Base-by-base conservation (phyloP, 2,888 invertebrate genomes). In the Ischnura elegans region DNA sequence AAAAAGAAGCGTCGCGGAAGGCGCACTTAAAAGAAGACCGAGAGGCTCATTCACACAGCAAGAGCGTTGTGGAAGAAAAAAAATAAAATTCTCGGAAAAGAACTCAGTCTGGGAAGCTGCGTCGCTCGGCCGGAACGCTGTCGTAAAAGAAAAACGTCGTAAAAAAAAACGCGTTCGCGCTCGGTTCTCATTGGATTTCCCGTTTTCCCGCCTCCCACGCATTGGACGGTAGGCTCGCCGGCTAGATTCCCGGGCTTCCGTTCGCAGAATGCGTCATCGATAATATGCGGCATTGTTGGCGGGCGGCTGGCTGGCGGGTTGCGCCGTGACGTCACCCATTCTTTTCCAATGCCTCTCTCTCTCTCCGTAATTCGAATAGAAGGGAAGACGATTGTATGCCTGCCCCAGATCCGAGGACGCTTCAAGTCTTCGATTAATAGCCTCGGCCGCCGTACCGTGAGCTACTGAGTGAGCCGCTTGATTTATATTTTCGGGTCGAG, bases 141-240 rank as follows among this genome's bases (percentile, higher is more conserved):
- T n/a, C n/a, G n/a, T n/a, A n/a, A n/a, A n/a, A n/a, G n/a, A n/a
- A n/a, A n/a, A n/a, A n/a, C n/a, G n/a, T n/a, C n/a, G n/a, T n/a
- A n/a, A n/a, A n/a, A n/a, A n/a, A n/a, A n/a, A 36, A 5, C 76
- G 76, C 36, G 76, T 76, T 76, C 16, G 76, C 76, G 76, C 76
- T 8, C 29, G 36, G 36, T 36, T 21, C 76, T 76, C 76, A 76
- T 76, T 36, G 76, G 76, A 10, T 36, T 76, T 76, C 61, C 61
- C 61, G 61, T n/a, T 61, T 61, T n/a, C 36, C 76, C 36, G 76
- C 76, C 76, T 21, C 76, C 76, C 76, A 76, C 76, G 76, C 76
- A 1, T 13, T 13, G 2, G 61, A 21, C 25, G n/a, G n/a, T n/a
- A 61, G 8, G 21, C 25, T 21, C 55, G 55, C 19, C 55, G 61